A percentile compares a stretch with the other conserved stretches of the same genome.
These are phyloP conservation scores for Ficedula albicollis DNA, from an alignment of 2,797 vertebrate species.

Conservation along the genomic window DNA sequence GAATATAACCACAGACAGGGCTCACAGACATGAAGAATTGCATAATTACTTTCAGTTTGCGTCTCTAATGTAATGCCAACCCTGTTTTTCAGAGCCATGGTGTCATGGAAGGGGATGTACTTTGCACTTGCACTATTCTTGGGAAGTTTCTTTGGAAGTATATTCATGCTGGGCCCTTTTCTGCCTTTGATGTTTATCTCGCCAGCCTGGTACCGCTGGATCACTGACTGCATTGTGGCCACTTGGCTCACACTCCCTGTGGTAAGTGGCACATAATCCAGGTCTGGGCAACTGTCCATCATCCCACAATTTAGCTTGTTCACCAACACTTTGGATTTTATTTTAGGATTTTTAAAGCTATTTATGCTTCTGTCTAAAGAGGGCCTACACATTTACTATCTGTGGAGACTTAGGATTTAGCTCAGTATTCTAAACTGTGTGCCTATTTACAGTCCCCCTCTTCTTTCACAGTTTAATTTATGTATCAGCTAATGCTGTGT, in stretches of 20 bases:
- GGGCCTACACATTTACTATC: background rate
- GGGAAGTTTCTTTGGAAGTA: constrained; percentile 93
- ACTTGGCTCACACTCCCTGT: constrained; percentile 96
- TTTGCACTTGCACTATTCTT: constrained; percentile 91
- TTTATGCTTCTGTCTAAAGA: background rate
- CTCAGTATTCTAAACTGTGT: background rate
- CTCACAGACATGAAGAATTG: background rate
- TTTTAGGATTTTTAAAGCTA: background rate
- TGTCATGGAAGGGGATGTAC: constrained; percentile 91
- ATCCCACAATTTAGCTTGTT: background rate
- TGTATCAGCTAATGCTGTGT: background rate
- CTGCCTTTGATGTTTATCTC: constrained; percentile 93
- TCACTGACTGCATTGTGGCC: constrained; percentile 91
- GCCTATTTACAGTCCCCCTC: background rate
- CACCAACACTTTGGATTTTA: background rate
- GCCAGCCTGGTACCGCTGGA: constrained; percentile 94
- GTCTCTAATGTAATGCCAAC: background rate
- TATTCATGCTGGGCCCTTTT: constrained; percentile 94
- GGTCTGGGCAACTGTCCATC: background rate
- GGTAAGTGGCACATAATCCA: constrained; percentile 79
- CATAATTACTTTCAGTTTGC: background rate
- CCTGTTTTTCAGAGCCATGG: constrained; percentile 81
- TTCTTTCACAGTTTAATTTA: background rate
- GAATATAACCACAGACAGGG: background rate
- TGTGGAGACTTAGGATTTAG: background rate